These are phyloP conservation scores for Trimorus sp. DNA, from an alignment of 2,888 invertebrate genomes.

Conservation along the genomic window DNA sequence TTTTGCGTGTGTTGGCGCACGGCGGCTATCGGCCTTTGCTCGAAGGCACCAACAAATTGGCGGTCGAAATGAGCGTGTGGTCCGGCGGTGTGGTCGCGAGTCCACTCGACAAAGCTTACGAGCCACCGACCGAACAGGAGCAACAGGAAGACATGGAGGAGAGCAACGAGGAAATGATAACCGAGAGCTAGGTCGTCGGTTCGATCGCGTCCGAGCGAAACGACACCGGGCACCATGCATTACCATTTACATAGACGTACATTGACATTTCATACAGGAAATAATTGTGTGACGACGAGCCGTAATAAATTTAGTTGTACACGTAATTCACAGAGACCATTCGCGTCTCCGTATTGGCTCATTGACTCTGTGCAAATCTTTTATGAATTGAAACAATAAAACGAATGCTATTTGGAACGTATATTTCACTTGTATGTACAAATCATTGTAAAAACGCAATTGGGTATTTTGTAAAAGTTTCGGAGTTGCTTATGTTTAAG, in stretches of 20 bases:
- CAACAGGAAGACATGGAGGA: slow-evolving; percentile 88
- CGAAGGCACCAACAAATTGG: slow-evolving; percentile 86
- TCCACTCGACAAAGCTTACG: slow-evolving; percentile 96
- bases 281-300: no score
- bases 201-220: neutral
- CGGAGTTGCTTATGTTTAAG: neutral
- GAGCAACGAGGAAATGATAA: slow-evolving; percentile 86
- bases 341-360: no score
- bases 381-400: neutral
- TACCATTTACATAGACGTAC: no score
- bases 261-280: no score
- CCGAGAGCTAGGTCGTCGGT: slow-evolving; percentile 79
- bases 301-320: no score
- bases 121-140: slow-evolving; percentile 88
- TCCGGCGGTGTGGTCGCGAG: slow-evolving; percentile 96
- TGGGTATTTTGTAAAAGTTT: neutral
- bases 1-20: slow-evolving; percentile 94
- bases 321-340: no score
- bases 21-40: slow-evolving; percentile 97
- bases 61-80: slow-evolving; percentile 97
- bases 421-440: slow-evolving; percentile 49
- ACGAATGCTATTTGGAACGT: neutral
- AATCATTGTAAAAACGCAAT: slow-evolving; percentile 32
- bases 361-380: no score
- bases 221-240: neutral